Evolutionary conservation across 2,888 invertebrate species (phyloP), one percentile per base, ranked within the genome.

Genomic region (Mesodorylaimus sp.): DNA sequence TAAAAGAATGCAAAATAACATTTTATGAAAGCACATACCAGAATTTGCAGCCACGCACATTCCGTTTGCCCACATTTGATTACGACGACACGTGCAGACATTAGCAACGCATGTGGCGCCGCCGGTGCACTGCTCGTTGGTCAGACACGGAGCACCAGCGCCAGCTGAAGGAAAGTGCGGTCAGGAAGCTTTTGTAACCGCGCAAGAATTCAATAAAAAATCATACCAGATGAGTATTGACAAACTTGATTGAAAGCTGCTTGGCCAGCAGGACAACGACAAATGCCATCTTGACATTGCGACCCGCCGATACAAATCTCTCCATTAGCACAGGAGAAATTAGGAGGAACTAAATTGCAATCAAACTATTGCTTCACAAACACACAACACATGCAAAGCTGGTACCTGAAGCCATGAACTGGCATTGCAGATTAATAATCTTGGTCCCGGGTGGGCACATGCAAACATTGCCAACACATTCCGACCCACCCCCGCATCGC

Each of bases 41-140:
- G n/a, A n/a, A 39, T 23, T 23, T 10, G 16, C 41, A 39, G 41
- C 5, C 41, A 39, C 41, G 23, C 41, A 39, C 5, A 39, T 19
- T 5, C 41, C 41, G 10, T 39, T 5, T 19, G 16, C 41, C 5
- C 21, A 23, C 16, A 7, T 5, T 7, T 39, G 41, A 10, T 23
- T 23, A 21, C 16, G 23, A 7, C 24, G 62, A 45, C 61, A 61
- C 1, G 37, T 49, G 47, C 61, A 61, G 29, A 56, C 47, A 10
- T 48, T 51, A 25, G 53, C 47, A 50, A 61, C 60, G 52, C 62
- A 62, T 28, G 57, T 57, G n/a, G 63, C 56, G 13, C 32, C 46
- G n/a, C 32, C 29, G 29, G 16, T 45, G 23, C 46, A 45, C 3
- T 29, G 16, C 23, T 45, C 46, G 3, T 32, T 32, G 25, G 5